Evolutionary conservation across 2,113 vertebrate genomes (phyloP), one percentile per base, ranked within the genome.

Genomic region (Paralichthys olivaceus): DNA sequence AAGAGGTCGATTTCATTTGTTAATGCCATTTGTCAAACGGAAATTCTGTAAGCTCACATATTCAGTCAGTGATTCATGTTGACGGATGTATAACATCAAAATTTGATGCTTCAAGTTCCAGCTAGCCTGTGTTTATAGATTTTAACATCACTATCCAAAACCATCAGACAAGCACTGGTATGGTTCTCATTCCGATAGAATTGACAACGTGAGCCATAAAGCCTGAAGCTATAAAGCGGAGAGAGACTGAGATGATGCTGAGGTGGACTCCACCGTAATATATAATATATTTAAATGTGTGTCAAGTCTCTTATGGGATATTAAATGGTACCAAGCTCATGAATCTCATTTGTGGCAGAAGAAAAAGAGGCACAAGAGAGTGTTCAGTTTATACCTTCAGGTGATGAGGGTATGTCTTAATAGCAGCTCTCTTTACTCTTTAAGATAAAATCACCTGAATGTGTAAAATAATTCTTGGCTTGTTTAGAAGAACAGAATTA

Each of bases 311-410:
- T 54, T 58, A 58, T 75, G 75, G 75, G 53, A 0, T 58, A 69
- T 56, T 34, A 51, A 26, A 43, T 13, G 55, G 12, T 14, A 40
- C 55, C n/a, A 14, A 67, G 29, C 59, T 73, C 59, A 45, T 80
- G 51, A 72, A 77, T 85, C 28, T 74, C 53, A 81, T 83, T 80
- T 71, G 19, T 58, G 37, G 70, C 59, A 32, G 20, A 49, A 43
- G 51, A 62, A 65, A 40, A 79, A 67, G 69, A 72, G 43, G 19
- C 57, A 55, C 54, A 11, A 28, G 58, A 69, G 72, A 76, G 60
- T 65, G 40, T 79, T 85, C 71, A 47, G 53, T 62, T 49, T 19
- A 25, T 29, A 32, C 13, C 54, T 69, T 15, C 29, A 49, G 28
- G 29, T 54, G 45, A 80, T 69, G 43, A 23, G 19, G 26, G n/a